phyloP scores from a whole-genome alignment of 2,888 invertebrate genomes.

The Pseudococcus viburni region DNA sequence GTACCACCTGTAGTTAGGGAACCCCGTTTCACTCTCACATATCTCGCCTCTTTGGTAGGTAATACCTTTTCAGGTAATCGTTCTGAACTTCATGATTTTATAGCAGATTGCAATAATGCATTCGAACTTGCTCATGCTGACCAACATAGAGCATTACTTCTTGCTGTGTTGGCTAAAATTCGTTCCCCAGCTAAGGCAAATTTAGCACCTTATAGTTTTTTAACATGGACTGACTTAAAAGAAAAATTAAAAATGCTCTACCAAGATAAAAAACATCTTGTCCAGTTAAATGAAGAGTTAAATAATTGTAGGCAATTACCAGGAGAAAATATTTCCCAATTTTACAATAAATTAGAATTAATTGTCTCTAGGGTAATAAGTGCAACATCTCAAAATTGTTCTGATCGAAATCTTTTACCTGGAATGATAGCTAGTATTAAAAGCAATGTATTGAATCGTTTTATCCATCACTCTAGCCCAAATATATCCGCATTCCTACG shows the following conservation, averaged over 20 bases:
- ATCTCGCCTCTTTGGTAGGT: too few relatives aligned
- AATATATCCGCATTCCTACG: neutral
- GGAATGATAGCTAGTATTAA: neutral
- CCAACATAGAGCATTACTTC: neutral
- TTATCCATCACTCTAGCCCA: neutral
- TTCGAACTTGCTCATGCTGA: neutral
- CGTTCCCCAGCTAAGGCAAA: neutral
- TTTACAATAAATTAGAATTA: neutral
- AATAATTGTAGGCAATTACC: neutral
- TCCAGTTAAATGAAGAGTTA: constrained; percentile 64
- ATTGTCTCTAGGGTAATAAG: neutral
- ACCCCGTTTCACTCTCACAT: too few relatives aligned
- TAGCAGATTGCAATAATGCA: neutral
- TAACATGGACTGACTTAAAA: constrained; percentile 60
- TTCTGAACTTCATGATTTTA: neutral
- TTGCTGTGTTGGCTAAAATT: neutral
- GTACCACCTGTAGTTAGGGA: too few relatives aligned
- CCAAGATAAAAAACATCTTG: constrained; percentile 66
- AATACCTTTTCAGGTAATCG: neutral
- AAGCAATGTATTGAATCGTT: neutral
- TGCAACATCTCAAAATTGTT: neutral
- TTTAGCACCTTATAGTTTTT: neutral
- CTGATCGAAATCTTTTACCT: neutral
- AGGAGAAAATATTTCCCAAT: neutral
- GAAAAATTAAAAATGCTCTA: constrained; percentile 61